These are phyloP conservation scores for Bovichtus diacanthus DNA, from an alignment of 2,797 vertebrate genomes.

Conservation along the genomic window DNA sequence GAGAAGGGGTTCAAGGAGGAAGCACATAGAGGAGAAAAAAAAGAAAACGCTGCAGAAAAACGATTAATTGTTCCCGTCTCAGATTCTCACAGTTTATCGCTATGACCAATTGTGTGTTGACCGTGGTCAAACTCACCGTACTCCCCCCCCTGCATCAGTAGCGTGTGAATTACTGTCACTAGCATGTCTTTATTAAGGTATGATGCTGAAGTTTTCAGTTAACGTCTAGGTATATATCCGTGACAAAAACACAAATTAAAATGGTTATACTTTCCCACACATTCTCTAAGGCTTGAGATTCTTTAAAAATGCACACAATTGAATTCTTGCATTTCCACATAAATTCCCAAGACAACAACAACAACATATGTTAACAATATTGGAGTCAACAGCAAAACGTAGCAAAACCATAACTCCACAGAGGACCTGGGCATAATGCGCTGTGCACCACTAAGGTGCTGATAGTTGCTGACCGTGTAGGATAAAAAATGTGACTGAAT, in stretches of 20 bases:
- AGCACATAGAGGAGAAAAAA: conserved; percentile 19
- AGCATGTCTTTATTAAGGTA: not conserved
- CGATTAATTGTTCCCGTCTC: not conserved
- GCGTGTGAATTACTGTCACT: conserved; percentile 1
- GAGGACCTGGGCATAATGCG: conserved; percentile 57
- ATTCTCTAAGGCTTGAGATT: conserved; percentile 7
- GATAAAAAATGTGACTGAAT: conserved; percentile 65
- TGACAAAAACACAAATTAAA: not conserved
- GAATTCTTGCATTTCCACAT: conserved; percentile 18
- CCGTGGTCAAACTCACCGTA: conserved; percentile 34
- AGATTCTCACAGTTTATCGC: conserved; percentile 18
- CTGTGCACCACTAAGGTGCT: conserved; percentile 45
- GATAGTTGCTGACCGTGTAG: conserved; percentile 60
- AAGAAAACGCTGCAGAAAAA: not conserved
- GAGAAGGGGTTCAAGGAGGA: conserved; percentile 41
- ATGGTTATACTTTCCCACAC: not conserved
- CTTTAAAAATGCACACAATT: conserved; percentile 4
- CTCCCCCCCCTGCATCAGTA: conserved; percentile 26
- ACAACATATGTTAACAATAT: conserved; percentile 32
- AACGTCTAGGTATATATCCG: not conserved
- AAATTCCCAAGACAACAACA: conserved; percentile 41
- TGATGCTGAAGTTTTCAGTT: not conserved
- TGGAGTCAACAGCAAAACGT: conserved; percentile 48
- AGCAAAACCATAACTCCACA: conserved; percentile 35
- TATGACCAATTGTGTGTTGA: conserved; percentile 23